phyloP scores from a whole-genome alignment of 2,888 invertebrate genomes.

The Merodon equestris region DNA sequence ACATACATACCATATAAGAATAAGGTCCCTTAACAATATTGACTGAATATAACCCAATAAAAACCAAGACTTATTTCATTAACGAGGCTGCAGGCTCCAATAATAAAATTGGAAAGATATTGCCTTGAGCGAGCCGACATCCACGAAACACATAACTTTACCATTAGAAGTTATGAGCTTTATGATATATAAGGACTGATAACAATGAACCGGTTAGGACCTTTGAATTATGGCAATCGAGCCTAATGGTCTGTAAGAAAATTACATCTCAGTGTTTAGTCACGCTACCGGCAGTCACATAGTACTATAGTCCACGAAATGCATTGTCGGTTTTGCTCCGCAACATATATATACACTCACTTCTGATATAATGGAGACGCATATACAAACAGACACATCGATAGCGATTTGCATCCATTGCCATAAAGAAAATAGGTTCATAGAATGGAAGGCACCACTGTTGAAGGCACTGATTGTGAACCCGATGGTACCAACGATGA shows the following conservation, averaged over 20 bases:
- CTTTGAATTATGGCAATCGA: slow-evolving; percentile 58
- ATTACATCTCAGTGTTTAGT: slow-evolving; percentile 51
- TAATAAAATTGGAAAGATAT: too few species aligned
- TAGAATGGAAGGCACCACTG: slow-evolving; percentile 45
- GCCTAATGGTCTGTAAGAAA: slow-evolving; percentile 58
- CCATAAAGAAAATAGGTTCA: slow-evolving; percentile 52
- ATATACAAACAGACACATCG: slow-evolving; percentile 50
- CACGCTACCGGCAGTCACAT: slow-evolving; percentile 31
- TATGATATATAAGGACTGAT: slow-evolving; percentile 53
- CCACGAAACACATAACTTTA: too few species aligned
- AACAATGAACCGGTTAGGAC: slow-evolving; percentile 60
- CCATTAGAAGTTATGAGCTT: slow-evolving; percentile 59
- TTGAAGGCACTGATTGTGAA: slow-evolving; percentile 54
- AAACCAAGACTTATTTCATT: too few species aligned
- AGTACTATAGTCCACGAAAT: slow-evolving; percentile 53
- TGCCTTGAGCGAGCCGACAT: too few species aligned
- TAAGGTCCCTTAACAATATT: too few species aligned
- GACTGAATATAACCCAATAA: too few species aligned
- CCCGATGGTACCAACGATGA: slow-evolving; percentile 59
- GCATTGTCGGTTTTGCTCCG: slow-evolving; percentile 17
- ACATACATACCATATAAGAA: too few species aligned
- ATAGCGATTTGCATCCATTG: slow-evolving; percentile 52
- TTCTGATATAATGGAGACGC: slow-evolving; percentile 1
- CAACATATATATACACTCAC: slow-evolving; percentile 25
- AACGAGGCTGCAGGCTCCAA: too few species aligned